These are phyloP conservation scores for Strigamia crassipes DNA, from an alignment of 2,888 invertebrate genomes.

Conservation along the genomic window DNA sequence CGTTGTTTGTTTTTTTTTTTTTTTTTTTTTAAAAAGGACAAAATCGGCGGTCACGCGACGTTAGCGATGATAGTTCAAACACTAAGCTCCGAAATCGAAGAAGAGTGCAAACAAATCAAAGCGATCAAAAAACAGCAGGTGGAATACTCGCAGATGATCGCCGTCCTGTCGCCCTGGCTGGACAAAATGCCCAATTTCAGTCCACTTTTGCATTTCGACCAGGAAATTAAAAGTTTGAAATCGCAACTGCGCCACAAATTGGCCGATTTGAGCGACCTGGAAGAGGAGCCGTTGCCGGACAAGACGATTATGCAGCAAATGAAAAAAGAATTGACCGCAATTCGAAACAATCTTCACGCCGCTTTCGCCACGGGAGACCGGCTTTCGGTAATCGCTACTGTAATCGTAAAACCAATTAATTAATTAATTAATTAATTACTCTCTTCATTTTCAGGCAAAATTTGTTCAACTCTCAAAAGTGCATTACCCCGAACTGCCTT, in stretches of 20 bases:
- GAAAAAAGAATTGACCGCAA: neutral
- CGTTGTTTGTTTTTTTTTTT: neutral
- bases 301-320: neutral
- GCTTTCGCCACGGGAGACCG: conserved; percentile 5
- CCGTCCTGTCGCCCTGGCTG: neutral
- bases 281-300: neutral
- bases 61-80: conserved; percentile 6
- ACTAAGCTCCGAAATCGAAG: neutral
- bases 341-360: neutral
- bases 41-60: neutral
- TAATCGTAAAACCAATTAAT: too few species aligned
- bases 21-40: neutral
- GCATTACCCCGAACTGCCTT: neutral
- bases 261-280: conserved; percentile 8
- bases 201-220: neutral
- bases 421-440: neutral
- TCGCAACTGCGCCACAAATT: conserved; percentile 30
- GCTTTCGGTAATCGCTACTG: conserved; percentile 7
- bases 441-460: neutral
- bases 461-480: neutral
- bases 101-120: neutral
- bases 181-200: neutral
- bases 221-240: neutral
- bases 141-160: neutral
- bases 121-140: neutral